Percentiles rank a stretch among this genome's conserved stretches.
phyloP scores from a whole-genome alignment of 1,140 invertebrate species.

The Drosophila pseudoananassae region DNA sequence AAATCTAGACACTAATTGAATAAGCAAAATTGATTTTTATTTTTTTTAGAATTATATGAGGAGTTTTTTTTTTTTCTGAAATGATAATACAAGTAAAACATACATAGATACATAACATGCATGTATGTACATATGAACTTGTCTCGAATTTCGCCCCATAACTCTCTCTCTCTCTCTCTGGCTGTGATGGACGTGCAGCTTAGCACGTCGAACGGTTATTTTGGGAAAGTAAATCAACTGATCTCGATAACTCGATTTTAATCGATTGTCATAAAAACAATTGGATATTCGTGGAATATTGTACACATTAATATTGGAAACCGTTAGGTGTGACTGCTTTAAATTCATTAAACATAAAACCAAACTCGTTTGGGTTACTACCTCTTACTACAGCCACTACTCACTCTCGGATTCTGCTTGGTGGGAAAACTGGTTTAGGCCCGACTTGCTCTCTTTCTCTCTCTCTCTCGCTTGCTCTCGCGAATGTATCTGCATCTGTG shows the following conservation, averaged over 20 bases:
- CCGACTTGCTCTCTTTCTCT: slow-evolving; percentile 8
- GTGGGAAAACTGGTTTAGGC: slow-evolving; percentile 57
- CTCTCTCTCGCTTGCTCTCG: slow-evolving; percentile 18
- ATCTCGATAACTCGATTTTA: slow-evolving; percentile 34
- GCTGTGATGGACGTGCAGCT: slow-evolving; percentile 30
- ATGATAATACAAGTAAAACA: too few relatives aligned
- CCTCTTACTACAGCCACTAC: slow-evolving; percentile 35
- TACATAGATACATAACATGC: not conserved
- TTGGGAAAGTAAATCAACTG: slow-evolving; percentile 44
- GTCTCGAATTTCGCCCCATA: slow-evolving; percentile 32
- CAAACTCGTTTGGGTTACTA: slow-evolving; percentile 65
- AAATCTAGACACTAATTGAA: not conserved
- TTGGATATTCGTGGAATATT: slow-evolving; percentile 27
- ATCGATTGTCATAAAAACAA: slow-evolving; percentile 36
- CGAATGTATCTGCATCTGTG: slow-evolving; percentile 15
- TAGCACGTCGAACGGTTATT: slow-evolving; percentile 18
- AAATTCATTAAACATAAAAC: slow-evolving; percentile 46
- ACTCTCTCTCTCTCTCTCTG: slow-evolving; percentile 26
- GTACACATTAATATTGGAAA: slow-evolving; percentile 7
- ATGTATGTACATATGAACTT: slow-evolving; percentile 1
- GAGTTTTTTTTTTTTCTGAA: too few relatives aligned
- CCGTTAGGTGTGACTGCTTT: slow-evolving; percentile 48
- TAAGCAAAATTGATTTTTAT: too few relatives aligned
- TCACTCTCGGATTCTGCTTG: slow-evolving; percentile 26
- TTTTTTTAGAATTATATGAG: not conserved